A percentile compares a stretch with the other conserved stretches of the same genome.
phyloP scores from a whole-genome alignment of 2,113 vertebrate genomes.

The Centropus bengalensis region DNA sequence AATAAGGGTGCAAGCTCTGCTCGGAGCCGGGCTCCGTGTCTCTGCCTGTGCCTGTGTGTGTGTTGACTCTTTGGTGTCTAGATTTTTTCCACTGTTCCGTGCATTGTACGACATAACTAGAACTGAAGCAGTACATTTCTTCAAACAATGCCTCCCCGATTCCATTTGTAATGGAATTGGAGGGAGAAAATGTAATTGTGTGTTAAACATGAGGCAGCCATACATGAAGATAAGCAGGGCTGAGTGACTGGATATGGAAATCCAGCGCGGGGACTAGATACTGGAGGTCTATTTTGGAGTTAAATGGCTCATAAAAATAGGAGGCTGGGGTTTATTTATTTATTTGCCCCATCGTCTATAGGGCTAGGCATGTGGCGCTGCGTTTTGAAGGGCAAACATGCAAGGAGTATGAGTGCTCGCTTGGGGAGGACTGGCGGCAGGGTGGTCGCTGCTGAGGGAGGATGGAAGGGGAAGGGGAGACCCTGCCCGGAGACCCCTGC shows the following conservation, averaged over 20 bases:
- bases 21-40: background rate
- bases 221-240: constrained; percentile 76
- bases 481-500: background rate
- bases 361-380: background rate
- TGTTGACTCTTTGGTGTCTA: constrained; percentile 70
- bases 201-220: constrained; percentile 72
- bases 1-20: constrained; percentile 10
- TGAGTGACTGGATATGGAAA: constrained; percentile 73
- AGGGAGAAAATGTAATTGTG: constrained; percentile 81
- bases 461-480: background rate
- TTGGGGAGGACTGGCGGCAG: background rate
- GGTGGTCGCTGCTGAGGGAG: background rate
- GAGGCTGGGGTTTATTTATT: constrained; percentile 15
- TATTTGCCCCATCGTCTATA: constrained; percentile 12
- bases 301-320: constrained; percentile 58
- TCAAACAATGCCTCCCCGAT: constrained; percentile 80
- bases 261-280: constrained; percentile 53
- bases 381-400: background rate
- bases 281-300: constrained; percentile 67
- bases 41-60: background rate
- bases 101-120: constrained; percentile 76
- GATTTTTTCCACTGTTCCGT: constrained; percentile 71
- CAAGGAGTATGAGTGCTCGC: background rate
- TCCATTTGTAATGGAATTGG: constrained; percentile 81
- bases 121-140: constrained; percentile 80